Base-by-base conservation (phyloP, 2,113 vertebrate species). In the Percopsis transmontana region DNA sequence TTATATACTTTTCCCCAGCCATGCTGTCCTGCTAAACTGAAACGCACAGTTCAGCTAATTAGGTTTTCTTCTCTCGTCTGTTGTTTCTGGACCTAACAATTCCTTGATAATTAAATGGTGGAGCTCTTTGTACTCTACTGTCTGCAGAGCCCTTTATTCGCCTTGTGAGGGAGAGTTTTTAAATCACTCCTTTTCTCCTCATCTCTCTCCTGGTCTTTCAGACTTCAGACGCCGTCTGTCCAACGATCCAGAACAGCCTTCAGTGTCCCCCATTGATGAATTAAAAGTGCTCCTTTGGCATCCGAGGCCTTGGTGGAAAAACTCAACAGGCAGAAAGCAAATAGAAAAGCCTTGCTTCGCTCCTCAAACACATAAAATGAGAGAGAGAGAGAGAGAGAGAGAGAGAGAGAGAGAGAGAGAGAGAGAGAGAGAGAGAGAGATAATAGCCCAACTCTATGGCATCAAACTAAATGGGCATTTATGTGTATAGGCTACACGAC, bases 41-140 rank as follows among this genome's bases (percentile, higher is more conserved):
- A 33, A 33, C 5, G 27, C 27, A 33, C 27, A 33, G 27, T 33
- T 33, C 27, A 27, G 83, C 78, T 88, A 90, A 89, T 88, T 85
- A 85, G 79, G 66, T 85, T 88, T 33, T 33, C 79, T 76, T 72
- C 77, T 71, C 81, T 76, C 72, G 77, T 74, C 74, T 69, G 75
- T 73, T 80, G 77, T 33, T 87, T 82, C 74, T 76, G 77, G 80
- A 86, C 82, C 79, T 83, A 68, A 87, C 83, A 86, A 81, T 86
- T 74, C 79, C 74, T 74, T 47, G 80, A 89, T 91, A 90, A 89
- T 91, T 87, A 85, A 89, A 89, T 47, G 65, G 85, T 58, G 76
- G 73, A 62, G 80, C 64, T 76, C 79, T 80, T 83, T 83, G 69
- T 65, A 58, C 70, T 66, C 66, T 7, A 58, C 80, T 75, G 76